phyloP scores from a whole-genome alignment of 2,113 vertebrate genomes.

The Zingel zingel region DNA sequence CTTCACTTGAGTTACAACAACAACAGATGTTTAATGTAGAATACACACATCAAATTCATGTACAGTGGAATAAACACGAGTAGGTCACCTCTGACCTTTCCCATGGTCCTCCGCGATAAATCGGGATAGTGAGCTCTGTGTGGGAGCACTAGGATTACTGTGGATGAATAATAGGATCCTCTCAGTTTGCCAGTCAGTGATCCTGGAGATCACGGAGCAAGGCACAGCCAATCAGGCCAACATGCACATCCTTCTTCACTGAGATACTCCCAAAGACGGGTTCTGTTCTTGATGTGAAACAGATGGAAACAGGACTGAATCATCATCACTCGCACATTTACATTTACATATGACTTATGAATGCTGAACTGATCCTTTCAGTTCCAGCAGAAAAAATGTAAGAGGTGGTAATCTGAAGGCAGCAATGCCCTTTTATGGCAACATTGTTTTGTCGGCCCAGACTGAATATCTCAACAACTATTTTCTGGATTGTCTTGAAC shows the following conservation, averaged over 20 bases:
- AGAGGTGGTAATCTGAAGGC: background rate
- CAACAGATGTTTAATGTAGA: conserved; percentile 15
- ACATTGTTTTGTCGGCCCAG: background rate
- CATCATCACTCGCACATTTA: conserved; percentile 28
- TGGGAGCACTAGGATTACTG: conserved; percentile 37
- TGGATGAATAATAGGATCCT: conserved; percentile 52
- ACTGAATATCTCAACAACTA: background rate
- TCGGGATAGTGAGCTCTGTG: background rate
- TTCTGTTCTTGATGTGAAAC: conserved; percentile 47
- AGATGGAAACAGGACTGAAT: conserved; percentile 42
- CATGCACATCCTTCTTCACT: conserved; percentile 1
- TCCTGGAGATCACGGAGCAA: conserved; percentile 41
- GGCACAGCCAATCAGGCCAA: conserved; percentile 35
- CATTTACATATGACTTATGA: conserved; percentile 1
- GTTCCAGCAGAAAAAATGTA: background rate
- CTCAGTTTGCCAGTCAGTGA: conserved; percentile 30
- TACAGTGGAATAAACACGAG: conserved; percentile 8
- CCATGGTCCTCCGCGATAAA: conserved; percentile 40
- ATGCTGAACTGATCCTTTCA: background rate
- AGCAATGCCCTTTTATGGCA: no score
- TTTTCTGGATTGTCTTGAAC: background rate
- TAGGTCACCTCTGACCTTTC: conserved; percentile 54
- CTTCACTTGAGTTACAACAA: background rate
- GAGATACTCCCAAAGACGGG: background rate
- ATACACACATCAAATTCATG: background rate